phyloP scores from a whole-genome alignment of 2,888 invertebrate genomes.

The Pyrochroa serraticornis region DNA sequence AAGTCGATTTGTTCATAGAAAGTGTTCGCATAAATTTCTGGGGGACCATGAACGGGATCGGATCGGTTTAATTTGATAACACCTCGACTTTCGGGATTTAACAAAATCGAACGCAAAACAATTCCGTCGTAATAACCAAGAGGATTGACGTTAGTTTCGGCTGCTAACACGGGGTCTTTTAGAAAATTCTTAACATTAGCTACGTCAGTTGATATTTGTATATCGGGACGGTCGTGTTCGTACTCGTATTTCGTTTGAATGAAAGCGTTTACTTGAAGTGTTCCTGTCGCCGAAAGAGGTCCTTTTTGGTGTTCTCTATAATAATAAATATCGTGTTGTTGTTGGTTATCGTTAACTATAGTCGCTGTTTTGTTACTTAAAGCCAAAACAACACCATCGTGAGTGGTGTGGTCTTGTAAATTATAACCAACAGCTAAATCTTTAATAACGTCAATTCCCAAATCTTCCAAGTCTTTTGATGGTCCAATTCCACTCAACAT shows the following conservation, averaged over 20 bases:
- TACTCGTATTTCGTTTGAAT: slow-evolving; percentile 64
- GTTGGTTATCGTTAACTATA: slow-evolving; percentile 53
- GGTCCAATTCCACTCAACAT: slow-evolving; percentile 74
- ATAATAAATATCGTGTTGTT: slow-evolving; percentile 55
- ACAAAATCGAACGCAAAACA: slow-evolving; percentile 66
- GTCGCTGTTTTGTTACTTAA: slow-evolving; percentile 65
- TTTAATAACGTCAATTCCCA: slow-evolving; percentile 64
- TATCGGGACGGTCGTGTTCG: slow-evolving; percentile 63
- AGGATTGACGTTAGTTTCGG: slow-evolving; percentile 59
- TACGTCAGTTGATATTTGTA: slow-evolving; percentile 71
- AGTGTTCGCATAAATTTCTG: slow-evolving; percentile 74
- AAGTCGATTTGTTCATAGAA: slow-evolving; percentile 70
- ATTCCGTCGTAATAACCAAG: slow-evolving; percentile 69
- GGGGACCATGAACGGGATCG: slow-evolving; percentile 74
- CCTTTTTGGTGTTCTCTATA: slow-evolving; percentile 59
- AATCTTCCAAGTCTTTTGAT: slow-evolving; percentile 59
- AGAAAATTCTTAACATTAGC: slow-evolving; percentile 64
- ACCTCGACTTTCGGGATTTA: slow-evolving; percentile 70
- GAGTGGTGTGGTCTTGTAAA: slow-evolving; percentile 76
- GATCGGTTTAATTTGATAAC: slow-evolving; percentile 66
- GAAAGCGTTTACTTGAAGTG: slow-evolving; percentile 66
- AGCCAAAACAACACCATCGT: slow-evolving; percentile 63
- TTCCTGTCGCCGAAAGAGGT: slow-evolving; percentile 63
- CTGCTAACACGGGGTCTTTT: slow-evolving; percentile 60
- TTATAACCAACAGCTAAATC: slow-evolving; percentile 76